Base-by-base conservation (phyloP, 30 jellyfish, hydroid and myxozoan genomes). In the Chironex yamaguchii region DNA sequence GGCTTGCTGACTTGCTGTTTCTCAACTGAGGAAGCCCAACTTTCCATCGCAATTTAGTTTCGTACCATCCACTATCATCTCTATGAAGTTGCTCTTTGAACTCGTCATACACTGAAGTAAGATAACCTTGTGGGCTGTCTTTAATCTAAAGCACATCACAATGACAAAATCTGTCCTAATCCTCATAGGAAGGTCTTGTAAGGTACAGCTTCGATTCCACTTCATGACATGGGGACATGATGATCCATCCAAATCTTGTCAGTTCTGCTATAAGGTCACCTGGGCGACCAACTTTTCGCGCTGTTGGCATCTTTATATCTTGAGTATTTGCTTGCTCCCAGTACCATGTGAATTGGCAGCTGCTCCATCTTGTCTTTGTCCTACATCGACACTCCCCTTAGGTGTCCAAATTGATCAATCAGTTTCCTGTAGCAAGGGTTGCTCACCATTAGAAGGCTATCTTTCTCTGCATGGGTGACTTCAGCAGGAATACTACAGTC, bases 211-310 rank as follows among this genome's bases (percentile, higher is more conserved):
- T 21, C 12, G 94, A 36, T 3, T n/a, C 36, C 42, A 35, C 9
- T 35, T 48, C 94, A 33, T 29, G 34, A 26, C 96, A 89, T 11
- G 92, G 89, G 6, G 95, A 86, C 97, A 81, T 92, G 21, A 92
- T 52, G 42, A 77, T 82, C 98, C 98, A 92, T 6, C 97, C 97
- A 33, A 92, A 58, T 29, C 32, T 68, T 14, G 98, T 92, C 34
- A 42, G 28, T 36, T 92, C 97, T 22, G 97, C 98, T 9, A 79
- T 48, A 0, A 96, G 96, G 36, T 83, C 28, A 20, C 96, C 96
- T 26, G 49, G n/a, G 4, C 68, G 32, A 17, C 96, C 91, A 13
- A 76, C 71, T 66, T 89, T 87, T 29, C 86, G 22, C 13, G 95
- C 71, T 34, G 95, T 84, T 20, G 81, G 17, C 20, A 86, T 51